Percentiles rank a stretch among this genome's conserved stretches.
Conservation (phyloP, 64 coral and sea anemone genomes). For the Platygyra sinensis region DNA sequence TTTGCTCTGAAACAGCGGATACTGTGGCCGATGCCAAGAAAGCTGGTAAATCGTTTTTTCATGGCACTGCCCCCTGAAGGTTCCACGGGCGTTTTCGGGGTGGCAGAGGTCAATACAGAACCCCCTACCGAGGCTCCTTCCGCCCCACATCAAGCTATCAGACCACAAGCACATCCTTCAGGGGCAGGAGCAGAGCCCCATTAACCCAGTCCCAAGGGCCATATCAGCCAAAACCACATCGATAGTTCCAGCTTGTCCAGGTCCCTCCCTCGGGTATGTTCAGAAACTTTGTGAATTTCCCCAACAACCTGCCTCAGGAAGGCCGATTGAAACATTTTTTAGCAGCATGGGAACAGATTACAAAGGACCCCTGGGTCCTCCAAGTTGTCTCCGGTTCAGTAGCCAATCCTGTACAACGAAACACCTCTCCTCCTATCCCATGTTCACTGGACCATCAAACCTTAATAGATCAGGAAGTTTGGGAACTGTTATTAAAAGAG, state of each 20-base stretch:
- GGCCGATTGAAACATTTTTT: conserved; percentile 57
- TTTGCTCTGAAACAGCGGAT: conserved; percentile 48
- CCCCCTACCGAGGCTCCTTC: too few species aligned
- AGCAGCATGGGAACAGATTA: conserved; percentile 53
- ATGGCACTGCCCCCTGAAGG: conserved; percentile 36
- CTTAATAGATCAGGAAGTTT: conserved; percentile 67
- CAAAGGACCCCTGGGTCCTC: conserved; percentile 60
- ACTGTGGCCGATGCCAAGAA: conserved; percentile 24
- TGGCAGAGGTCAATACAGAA: too few species aligned
- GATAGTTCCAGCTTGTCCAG: too few species aligned
- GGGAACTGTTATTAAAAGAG: conserved; percentile 66
- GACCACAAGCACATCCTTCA: too few species aligned
- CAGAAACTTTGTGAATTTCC: conserved; percentile 26
- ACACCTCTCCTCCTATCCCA: background rate
- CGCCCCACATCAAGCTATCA: too few species aligned
- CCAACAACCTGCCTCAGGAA: conserved; percentile 12
- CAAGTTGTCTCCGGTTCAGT: conserved; percentile 26
- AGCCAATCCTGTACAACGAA: too few species aligned
- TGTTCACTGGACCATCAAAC: conserved; percentile 24
- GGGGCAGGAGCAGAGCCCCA: too few species aligned
- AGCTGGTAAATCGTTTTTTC: conserved; percentile 56
- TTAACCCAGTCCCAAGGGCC: too few species aligned
- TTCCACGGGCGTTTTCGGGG: conserved; percentile 40
- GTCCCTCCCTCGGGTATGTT: conserved; percentile 52
- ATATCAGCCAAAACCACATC: too few species aligned